Evolutionary conservation across 2,113 vertebrate species (phyloP).

Genomic region (Merops nubicus): DNA sequence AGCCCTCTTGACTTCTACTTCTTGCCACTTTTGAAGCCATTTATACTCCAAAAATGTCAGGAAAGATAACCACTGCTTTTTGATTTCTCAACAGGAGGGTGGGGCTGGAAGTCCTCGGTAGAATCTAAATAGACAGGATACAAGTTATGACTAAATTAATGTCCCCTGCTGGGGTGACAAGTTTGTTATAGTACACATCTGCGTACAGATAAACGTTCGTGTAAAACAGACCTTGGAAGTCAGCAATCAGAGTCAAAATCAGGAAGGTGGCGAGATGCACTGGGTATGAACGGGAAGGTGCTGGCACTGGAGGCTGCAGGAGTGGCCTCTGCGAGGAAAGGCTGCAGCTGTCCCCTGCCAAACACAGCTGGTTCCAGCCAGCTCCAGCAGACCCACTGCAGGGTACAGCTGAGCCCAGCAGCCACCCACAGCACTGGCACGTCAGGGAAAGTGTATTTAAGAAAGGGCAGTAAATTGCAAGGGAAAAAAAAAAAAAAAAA

Average conservation of each 20-base stretch:
- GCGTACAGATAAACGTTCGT: neutral
- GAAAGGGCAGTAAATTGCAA: neutral
- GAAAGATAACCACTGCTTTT: neutral
- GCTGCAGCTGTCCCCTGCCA: rapidly evolving
- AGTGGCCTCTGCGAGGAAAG: neutral
- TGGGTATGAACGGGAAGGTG: rapidly evolving
- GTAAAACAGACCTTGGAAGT: neutral
- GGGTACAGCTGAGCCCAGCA: neutral
- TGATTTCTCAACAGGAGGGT: neutral
- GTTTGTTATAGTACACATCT: neutral
- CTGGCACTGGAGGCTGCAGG: neutral
- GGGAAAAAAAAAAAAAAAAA: neutral
- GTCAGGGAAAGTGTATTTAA: neutral
- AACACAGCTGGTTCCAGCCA: rapidly evolving
- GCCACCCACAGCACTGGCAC: rapidly evolving
- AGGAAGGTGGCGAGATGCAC: neutral
- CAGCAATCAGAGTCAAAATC: rapidly evolving
- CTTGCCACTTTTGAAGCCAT: neutral
- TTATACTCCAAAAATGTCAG: neutral
- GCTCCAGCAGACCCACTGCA: neutral
- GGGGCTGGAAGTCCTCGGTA: neutral
- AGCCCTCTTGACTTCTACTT: neutral
- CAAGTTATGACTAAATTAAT: neutral
- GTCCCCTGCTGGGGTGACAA: neutral
- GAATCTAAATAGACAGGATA: neutral